Conservation (phyloP, 2,888 invertebrate genomes). For the Orthosia gothica region DNA sequence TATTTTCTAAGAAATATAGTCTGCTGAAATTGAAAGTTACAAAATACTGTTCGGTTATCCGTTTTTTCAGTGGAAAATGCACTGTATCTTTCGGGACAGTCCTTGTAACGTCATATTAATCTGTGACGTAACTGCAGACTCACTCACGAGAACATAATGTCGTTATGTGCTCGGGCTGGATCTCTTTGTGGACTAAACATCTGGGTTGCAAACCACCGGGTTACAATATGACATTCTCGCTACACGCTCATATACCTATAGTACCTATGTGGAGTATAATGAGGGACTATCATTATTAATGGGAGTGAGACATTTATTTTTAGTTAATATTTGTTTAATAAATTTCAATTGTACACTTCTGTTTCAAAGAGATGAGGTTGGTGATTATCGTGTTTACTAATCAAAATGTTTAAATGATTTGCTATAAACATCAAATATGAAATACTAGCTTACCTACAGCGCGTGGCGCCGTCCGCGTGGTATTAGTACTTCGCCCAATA, state of each 20-base stretch:
- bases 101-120: conserved; percentile 10
- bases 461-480: no score
- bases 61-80: neutral
- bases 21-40: no score
- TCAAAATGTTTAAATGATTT: no score
- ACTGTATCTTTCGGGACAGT: neutral
- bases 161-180: conserved; percentile 14
- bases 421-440: no score
- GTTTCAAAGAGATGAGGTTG: neutral
- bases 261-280: neutral
- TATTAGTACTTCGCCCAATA: no score
- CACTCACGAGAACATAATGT: conserved; percentile 33
- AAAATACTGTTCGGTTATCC: no score
- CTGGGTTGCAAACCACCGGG: conserved; percentile 16
- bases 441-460: no score
- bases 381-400: no score
- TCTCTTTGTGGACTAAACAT: conserved; percentile 20
- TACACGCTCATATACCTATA: neutral
- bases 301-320: neutral
- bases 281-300: neutral
- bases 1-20: no score
- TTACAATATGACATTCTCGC: neutral
- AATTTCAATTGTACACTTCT: neutral
- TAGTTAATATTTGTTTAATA: neutral
- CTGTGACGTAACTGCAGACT: conserved; percentile 12